phyloP scores from a whole-genome alignment of 2,797 vertebrate species.

The Rhynchotus rufescens region DNA sequence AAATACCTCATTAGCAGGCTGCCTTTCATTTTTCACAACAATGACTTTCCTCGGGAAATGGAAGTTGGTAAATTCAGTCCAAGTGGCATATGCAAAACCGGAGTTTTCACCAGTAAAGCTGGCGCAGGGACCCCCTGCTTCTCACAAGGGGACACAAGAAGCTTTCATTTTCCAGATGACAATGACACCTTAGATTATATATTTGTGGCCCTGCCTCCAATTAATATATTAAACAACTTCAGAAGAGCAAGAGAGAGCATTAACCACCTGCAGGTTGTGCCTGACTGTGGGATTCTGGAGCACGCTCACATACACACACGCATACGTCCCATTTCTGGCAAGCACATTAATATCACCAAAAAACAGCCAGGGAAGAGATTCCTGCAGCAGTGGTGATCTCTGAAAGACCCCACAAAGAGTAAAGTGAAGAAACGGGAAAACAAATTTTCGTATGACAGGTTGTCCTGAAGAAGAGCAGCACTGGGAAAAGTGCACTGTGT shows the following conservation, averaged over 20 bases:
- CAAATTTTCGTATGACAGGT: accelerated
- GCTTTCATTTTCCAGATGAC: neutral
- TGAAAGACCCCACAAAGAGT: neutral
- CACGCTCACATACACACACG: neutral
- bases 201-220: neutral
- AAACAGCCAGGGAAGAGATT: accelerated
- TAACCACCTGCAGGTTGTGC: neutral
- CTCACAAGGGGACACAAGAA: neutral
- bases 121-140: neutral
- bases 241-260: neutral
- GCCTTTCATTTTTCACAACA: neutral
- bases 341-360: neutral
- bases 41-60: neutral
- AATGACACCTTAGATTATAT: neutral
- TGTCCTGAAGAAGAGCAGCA: neutral
- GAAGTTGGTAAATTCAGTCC: neutral
- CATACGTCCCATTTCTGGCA: neutral
- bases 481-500: neutral
- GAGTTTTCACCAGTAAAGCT: accelerated
- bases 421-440: neutral
- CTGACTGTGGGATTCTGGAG: neutral
- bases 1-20: neutral
- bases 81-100: neutral
- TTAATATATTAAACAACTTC: neutral
- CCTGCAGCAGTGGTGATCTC: neutral